A percentile compares a stretch with the other conserved stretches of the same genome.
Evolutionary conservation across 2,113 vertebrate species (phyloP).

Genomic region (Sterrhoptilus dennistouni): DNA sequence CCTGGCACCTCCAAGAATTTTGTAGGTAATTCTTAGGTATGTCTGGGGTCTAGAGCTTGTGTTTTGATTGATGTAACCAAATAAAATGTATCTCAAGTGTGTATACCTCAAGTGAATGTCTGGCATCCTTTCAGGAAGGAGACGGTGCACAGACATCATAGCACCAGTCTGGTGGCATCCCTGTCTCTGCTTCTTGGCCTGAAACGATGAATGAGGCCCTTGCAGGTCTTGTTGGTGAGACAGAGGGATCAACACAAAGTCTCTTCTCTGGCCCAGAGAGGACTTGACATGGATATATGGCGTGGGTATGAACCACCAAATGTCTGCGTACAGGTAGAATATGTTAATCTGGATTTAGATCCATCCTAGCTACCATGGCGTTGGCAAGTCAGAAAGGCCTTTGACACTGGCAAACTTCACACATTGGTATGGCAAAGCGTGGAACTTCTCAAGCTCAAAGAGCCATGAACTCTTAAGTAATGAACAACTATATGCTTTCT

Average conservation of each 20-base stretch:
- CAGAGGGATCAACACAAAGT: background rate
- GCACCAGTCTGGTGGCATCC: background rate
- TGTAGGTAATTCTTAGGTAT: background rate
- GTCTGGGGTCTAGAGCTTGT: background rate
- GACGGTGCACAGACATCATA: background rate
- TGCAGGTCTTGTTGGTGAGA: background rate
- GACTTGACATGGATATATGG: background rate
- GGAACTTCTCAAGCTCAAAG: background rate
- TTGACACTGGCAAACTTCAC: background rate
- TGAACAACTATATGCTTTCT: background rate
- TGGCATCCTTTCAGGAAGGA: background rate
- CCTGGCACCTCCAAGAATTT: background rate
- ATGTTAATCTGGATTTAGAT: background rate
- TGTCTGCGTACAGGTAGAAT: background rate
- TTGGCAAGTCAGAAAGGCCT: background rate
- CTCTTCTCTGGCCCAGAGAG: background rate
- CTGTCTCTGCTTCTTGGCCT: background rate
- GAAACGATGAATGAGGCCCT: background rate
- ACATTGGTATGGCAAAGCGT: background rate
- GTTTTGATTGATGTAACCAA: background rate
- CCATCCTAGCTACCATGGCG: background rate
- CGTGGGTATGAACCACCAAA: background rate
- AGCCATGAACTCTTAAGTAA: background rate
- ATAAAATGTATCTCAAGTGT: background rate
- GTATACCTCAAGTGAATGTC: background rate